Evolutionary conservation across 30 jellyfish, hydroid and myxozoan species (phyloP).

Genomic region (Euphysa ruthae): DNA sequence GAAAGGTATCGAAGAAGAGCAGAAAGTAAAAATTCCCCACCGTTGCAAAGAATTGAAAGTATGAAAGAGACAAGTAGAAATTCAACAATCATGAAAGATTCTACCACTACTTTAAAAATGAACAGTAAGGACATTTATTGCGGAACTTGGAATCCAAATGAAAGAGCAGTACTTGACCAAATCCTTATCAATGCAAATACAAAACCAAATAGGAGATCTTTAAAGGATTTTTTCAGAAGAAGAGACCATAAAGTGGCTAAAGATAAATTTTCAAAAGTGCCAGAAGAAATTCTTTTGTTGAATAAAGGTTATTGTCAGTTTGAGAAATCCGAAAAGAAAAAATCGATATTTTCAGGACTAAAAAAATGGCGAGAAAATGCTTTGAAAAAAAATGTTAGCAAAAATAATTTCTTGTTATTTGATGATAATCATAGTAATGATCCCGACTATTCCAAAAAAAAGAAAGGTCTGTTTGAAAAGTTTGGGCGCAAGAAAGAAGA

Average conservation of each 20-base stretch:
- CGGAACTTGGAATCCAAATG: constrained; percentile 45
- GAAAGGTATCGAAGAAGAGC: constrained; percentile 18
- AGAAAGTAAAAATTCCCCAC: constrained; percentile 5
- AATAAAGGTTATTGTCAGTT: constrained; percentile 1
- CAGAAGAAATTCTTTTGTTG: neutral
- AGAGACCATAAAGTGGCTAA: neutral
- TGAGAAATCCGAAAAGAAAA: constrained; percentile 3
- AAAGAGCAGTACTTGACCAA: constrained; percentile 36
- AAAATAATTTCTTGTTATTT: neutral
- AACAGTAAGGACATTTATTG: constrained; percentile 23
- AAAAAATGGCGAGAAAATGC: constrained; percentile 7
- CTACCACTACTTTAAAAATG: constrained; percentile 34
- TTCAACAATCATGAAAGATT: neutral
- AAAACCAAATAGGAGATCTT: neutral
- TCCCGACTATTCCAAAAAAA: neutral
- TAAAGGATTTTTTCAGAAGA: neutral
- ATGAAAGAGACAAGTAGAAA: neutral
- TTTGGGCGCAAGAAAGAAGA: constrained; percentile 17
- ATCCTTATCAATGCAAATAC: constrained; percentile 10
- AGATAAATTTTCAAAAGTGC: neutral
- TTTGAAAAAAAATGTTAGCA: neutral
- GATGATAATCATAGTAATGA: neutral
- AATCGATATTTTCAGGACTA: constrained; percentile 8
- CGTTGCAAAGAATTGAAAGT: neutral
- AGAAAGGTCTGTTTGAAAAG: constrained; percentile 7